Evolutionary conservation across 2,113 vertebrate genomes (phyloP).

Genomic region (Xyliphius kryptos): DNA sequence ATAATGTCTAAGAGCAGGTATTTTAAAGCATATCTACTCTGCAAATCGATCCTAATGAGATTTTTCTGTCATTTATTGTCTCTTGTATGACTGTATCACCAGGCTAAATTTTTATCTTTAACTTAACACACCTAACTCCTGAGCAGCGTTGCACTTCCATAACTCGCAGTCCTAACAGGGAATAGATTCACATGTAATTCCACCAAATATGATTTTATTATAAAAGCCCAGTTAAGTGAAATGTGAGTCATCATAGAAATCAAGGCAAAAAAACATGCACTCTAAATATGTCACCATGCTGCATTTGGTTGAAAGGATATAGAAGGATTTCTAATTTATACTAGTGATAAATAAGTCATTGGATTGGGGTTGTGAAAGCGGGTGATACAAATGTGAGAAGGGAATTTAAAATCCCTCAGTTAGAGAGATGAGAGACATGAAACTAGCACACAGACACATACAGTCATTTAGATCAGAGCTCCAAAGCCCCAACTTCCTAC

Average conservation of each 20-base stretch:
- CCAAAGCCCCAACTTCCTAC: not conserved
- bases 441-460: not conserved
- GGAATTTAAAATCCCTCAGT: conserved; percentile 8
- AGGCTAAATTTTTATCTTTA: not conserved
- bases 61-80: not conserved
- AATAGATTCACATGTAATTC: not conserved
- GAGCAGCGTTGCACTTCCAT: not conserved
- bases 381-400: conserved; percentile 5
- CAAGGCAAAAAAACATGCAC: conserved; percentile 1
- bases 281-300: conserved; percentile 20
- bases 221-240: conserved; percentile 18
- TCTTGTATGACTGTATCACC: not conserved
- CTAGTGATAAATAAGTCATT: conserved; percentile 40
- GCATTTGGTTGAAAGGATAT: conserved; percentile 33
- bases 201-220: conserved; percentile 4
- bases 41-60: not conserved
- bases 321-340: conserved; percentile 42
- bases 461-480: conserved; percentile 3
- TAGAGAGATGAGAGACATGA: conserved; percentile 2
- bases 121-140: not conserved
- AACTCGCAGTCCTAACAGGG: not conserved
- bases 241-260: conserved; percentile 15
- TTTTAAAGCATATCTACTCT: not conserved
- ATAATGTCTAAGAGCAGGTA: not conserved
- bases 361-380: conserved; percentile 12